Percentiles rank a stretch among this genome's conserved stretches.
Evolutionary conservation across 2,797 vertebrate species (phyloP).

Genomic region (Acrocephalus scirpaceus): DNA sequence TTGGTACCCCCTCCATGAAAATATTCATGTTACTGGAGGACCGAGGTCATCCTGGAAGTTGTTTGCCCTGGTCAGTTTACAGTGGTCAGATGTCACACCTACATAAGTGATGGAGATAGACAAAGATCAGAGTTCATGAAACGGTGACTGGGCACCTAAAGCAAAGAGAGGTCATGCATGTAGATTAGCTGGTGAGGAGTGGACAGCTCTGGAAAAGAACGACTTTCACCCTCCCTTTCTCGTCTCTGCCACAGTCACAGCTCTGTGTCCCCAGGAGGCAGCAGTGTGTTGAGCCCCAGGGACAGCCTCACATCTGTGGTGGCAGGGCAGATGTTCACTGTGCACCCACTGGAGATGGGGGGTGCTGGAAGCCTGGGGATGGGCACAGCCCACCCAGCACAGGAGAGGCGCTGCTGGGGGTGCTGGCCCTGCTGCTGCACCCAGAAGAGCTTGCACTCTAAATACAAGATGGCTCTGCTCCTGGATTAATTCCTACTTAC

Average conservation of each 20-base stretch:
- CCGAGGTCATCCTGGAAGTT: rapidly evolving
- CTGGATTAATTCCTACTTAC: neutral
- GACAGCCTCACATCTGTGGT: rapidly evolving
- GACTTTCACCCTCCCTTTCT: neutral
- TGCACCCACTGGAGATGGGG: neutral
- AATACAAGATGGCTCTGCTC: neutral
- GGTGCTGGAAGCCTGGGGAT: neutral
- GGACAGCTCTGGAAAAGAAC: neutral
- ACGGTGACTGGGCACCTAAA: neutral
- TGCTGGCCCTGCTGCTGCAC: neutral
- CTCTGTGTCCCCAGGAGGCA: neutral
- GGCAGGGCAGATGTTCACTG: neutral
- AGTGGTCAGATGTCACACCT: neutral
- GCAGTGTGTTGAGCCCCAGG: rapidly evolving
- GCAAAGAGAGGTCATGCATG: rapidly evolving
- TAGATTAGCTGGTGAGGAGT: neutral
- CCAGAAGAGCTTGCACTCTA: neutral
- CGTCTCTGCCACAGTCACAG: neutral
- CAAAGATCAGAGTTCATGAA: neutral
- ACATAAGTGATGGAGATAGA: rapidly evolving
- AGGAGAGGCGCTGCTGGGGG: neutral
- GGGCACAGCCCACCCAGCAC: neutral
- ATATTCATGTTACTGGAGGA: neutral
- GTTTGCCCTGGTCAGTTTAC: neutral
- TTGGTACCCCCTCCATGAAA: rapidly evolving